Evolutionary conservation across 53 echinoderm and acorn worm species (phyloP), one percentile per base, ranked within the genome.

Genomic region (Echinarachnius parma): DNA sequence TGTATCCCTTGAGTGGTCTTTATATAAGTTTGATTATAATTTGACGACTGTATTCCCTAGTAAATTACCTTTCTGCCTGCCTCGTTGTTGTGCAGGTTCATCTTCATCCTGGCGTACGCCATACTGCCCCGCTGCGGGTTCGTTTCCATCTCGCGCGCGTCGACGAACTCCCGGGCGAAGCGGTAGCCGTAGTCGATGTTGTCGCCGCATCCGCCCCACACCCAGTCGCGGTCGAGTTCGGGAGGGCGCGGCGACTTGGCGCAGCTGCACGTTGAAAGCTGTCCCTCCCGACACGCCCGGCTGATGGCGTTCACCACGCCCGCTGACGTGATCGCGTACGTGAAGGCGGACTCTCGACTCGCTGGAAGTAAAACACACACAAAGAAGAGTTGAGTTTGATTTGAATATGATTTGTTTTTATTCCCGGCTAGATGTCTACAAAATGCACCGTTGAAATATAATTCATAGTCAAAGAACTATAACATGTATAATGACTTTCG

Each of bases 141-240:
- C 3, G 75, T 69, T 39, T 98, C 98, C 75, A 75, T 91, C 74
- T 98, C 98, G 5, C 76, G 72, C 11, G 88, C 88, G 52, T 98
- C 98, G 29, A 98, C 98, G 57, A 98, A 98, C 71, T 98, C 81
- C 61, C 81, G 79, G 27, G 88, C 91, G 59, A 98, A 98, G n/a
- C 88, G 82, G 59, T 85, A 91, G 26, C 98, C 98, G 52, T 98
- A 98, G 77, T 98, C 98, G 46, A 98, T 85, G 75, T 98, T 88
- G 53, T 98, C 98, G 3, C 98, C 98, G 64, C 98, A 98, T n/a
- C 98, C 98, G 49, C 98, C 91, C 98, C 98, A 98, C 58, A 91
- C 85, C 98, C 98, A 98, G 61, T 91, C 87, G 44, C 76, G 77
- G 44, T 85, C 82, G 16, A 98, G 75, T 30, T 98, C 88, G 22